Conservation (phyloP, 2,113 vertebrate species). For the Brachypteracias leptosomus region DNA sequence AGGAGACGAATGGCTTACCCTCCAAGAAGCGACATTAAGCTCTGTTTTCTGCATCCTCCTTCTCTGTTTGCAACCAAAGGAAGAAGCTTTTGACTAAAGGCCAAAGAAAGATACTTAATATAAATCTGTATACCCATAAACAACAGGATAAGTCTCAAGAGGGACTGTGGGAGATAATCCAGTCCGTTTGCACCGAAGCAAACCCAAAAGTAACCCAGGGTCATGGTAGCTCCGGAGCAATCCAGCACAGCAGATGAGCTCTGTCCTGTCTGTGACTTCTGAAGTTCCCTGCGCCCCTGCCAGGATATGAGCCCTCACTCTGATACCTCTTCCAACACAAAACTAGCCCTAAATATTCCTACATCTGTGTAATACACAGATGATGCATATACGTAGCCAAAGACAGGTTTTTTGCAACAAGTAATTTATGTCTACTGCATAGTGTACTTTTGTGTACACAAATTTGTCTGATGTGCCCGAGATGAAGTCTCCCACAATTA, state of each 20-base stretch:
- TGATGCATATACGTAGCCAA: background rate
- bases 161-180: background rate
- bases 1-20: background rate
- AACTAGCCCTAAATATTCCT: background rate
- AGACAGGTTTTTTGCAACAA: background rate
- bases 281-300: background rate
- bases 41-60: background rate
- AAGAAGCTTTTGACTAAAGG: slow-evolving; percentile 11
- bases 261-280: background rate
- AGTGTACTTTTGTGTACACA: background rate
- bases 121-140: background rate
- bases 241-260: background rate
- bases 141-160: background rate
- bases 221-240: background rate
- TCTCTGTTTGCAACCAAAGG: background rate
- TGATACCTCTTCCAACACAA: background rate
- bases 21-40: background rate
- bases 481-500: background rate
- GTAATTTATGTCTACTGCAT: background rate
- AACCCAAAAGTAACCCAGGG: background rate
- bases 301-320: background rate
- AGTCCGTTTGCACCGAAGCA: background rate
- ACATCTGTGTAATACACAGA: background rate
- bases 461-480: background rate
- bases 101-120: background rate